Conservation (phyloP, 2,888 invertebrate species). For the Therioaphis trifolii region DNA sequence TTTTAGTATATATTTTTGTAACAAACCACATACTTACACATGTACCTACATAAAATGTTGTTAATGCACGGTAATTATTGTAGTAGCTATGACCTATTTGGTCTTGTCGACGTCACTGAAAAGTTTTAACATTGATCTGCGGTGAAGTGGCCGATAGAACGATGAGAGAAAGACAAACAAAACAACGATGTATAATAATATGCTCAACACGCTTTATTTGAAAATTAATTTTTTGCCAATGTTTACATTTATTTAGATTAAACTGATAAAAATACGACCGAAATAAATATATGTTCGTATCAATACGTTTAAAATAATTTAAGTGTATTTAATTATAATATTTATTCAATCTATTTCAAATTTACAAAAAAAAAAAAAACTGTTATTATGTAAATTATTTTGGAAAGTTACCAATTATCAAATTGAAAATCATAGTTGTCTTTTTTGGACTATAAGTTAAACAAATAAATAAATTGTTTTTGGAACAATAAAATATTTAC, state of each 20-base stretch:
- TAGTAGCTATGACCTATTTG: constrained; percentile 58
- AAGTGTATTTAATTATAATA: too few relatives aligned
- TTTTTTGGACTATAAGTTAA: not conserved
- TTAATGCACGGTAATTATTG: constrained; percentile 52
- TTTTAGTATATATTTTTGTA: constrained; percentile 19
- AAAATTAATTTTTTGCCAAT: constrained; percentile 9
- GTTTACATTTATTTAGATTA: constrained; percentile 1
- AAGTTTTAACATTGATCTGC: constrained; percentile 64
- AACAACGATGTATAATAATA: constrained; percentile 51
- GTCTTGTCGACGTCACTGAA: constrained; percentile 63
- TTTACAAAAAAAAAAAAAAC: too few relatives aligned
- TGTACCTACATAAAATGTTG: constrained; percentile 26
- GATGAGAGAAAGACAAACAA: constrained; percentile 65
- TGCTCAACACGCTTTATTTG: constrained; percentile 25
- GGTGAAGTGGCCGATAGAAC: constrained; percentile 60
- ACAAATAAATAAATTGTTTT: too few relatives aligned
- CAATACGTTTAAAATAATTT: too few relatives aligned
- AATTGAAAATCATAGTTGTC: not conserved
- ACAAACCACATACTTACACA: constrained; percentile 14
- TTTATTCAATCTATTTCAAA: too few relatives aligned
- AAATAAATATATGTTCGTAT: too few relatives aligned
- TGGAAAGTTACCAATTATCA: not conserved
- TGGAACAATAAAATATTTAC: too few relatives aligned
- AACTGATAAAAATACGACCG: not conserved
- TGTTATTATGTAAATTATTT: too few relatives aligned